phyloP scores from a whole-genome alignment of 2,888 invertebrate species.

The Ceraclea dissimilis region DNA sequence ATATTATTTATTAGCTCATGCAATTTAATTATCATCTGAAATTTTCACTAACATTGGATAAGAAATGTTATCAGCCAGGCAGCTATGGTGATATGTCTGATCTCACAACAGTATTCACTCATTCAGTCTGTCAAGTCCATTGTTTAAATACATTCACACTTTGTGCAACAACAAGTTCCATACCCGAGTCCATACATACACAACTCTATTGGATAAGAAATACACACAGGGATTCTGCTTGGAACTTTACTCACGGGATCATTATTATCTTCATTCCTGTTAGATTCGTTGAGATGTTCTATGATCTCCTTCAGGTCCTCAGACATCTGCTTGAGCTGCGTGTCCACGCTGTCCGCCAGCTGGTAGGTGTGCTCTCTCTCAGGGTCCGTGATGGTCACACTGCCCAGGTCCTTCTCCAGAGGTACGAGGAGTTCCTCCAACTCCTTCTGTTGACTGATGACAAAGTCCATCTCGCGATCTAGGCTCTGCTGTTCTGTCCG shows the following conservation, averaged over 20 bases:
- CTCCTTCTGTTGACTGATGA: slow-evolving; percentile 86
- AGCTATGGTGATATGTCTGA: too few relatives aligned
- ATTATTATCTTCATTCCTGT: slow-evolving; percentile 70
- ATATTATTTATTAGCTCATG: too few relatives aligned
- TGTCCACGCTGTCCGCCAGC: slow-evolving; percentile 83
- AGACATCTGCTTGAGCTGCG: slow-evolving; percentile 88
- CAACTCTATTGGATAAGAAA: too few relatives aligned
- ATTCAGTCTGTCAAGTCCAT: too few relatives aligned
- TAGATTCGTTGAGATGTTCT: slow-evolving; percentile 85
- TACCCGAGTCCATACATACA: too few relatives aligned
- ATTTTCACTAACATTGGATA: too few relatives aligned
- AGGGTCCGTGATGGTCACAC: slow-evolving; percentile 66
- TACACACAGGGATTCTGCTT: too few relatives aligned
- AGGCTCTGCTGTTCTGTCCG: slow-evolving; percentile 83
- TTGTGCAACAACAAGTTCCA: too few relatives aligned
- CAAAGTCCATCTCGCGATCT: slow-evolving; percentile 90
- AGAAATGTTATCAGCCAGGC: too few relatives aligned
- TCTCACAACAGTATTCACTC: too few relatives aligned
- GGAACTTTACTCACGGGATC: slow-evolving; percentile 68
- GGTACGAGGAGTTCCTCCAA: slow-evolving; percentile 80
- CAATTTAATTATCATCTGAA: too few relatives aligned
- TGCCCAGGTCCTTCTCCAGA: slow-evolving; percentile 71
- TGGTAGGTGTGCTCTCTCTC: slow-evolving; percentile 79
- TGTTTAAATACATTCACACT: too few relatives aligned
- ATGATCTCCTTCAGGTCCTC: slow-evolving; percentile 93